phyloP scores from a whole-genome alignment of 2,113 vertebrate species.

The Tychaedon coryphoeus region DNA sequence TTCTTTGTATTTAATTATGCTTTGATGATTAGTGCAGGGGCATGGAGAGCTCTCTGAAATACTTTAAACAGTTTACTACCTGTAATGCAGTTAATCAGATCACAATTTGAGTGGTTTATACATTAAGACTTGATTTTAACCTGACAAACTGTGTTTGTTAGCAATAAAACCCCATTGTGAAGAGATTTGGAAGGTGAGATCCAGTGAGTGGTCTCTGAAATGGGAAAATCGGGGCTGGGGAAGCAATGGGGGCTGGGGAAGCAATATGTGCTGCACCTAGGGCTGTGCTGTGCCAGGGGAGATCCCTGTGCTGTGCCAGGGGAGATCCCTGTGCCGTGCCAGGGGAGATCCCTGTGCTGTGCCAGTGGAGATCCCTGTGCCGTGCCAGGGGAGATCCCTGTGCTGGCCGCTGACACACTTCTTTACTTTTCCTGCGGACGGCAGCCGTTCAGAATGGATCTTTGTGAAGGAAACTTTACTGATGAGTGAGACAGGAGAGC shows the following conservation, averaged over 20 bases:
- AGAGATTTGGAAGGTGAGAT: not conserved
- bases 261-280: accelerated
- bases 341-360: too few species aligned
- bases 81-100: not conserved
- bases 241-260: not conserved
- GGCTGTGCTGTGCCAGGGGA: too few species aligned
- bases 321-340: too few species aligned
- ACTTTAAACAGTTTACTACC: not conserved
- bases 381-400: not conserved
- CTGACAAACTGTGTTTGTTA: not conserved
- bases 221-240: accelerated
- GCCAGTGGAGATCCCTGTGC: too few species aligned
- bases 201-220: not conserved
- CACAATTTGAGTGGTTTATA: not conserved
- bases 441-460: not conserved
- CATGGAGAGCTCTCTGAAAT: not conserved
- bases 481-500: not conserved
- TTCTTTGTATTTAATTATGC: not conserved
- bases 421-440: not conserved
- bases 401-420: accelerated
- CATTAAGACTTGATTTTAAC: not conserved
- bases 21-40: not conserved
- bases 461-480: not conserved
- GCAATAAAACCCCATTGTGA: not conserved
- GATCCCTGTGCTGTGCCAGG: too few species aligned